Conservation (phyloP, 1,140 invertebrate genomes). For the Papilio machaon region DNA sequence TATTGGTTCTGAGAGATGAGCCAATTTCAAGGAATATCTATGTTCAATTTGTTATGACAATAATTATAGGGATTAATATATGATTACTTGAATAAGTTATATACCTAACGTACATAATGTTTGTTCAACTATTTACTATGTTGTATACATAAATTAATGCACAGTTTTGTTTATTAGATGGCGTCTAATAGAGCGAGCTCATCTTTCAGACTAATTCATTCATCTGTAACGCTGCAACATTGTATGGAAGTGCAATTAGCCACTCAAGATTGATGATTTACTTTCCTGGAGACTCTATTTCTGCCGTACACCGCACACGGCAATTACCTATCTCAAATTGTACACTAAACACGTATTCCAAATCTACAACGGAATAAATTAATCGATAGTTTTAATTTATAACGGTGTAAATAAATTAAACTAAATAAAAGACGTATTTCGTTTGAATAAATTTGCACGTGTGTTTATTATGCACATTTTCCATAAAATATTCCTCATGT, state of each 20-base stretch:
- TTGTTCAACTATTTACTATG: neutral
- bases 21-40: too few species aligned
- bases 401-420: neutral
- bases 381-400: neutral
- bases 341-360: neutral
- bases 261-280: constrained; percentile 17
- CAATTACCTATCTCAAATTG: constrained; percentile 7
- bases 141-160: neutral
- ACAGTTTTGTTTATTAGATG: neutral
- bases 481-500: neutral
- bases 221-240: constrained; percentile 30
- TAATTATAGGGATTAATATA: too few species aligned
- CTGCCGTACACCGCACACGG: neutral
- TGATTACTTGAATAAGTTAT: neutral
- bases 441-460: neutral
- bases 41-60: too few species aligned
- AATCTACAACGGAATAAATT: neutral
- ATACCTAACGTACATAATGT: neutral
- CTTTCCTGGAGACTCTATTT: constrained; percentile 9
- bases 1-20: too few species aligned
- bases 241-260: constrained; percentile 32
- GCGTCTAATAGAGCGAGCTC: neutral
- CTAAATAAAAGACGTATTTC: neutral
- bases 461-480: neutral
- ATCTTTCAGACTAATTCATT: constrained; percentile 22